Evolutionary conservation across 2,113 vertebrate genomes (phyloP).

Genomic region (Eulacestoma nigropectus): DNA sequence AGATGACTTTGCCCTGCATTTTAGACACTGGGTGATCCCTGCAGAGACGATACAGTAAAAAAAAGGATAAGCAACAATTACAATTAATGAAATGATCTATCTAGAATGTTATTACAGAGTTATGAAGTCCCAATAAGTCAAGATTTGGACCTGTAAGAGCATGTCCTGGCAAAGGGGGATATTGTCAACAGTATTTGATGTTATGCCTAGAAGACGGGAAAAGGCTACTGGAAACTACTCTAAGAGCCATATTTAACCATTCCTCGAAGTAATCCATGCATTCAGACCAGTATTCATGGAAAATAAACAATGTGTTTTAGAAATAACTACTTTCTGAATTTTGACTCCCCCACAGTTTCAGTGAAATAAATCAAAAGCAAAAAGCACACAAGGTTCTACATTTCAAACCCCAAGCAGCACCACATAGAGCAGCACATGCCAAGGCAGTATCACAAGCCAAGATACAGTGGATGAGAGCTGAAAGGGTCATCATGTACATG

Average conservation of each 20-base stretch:
- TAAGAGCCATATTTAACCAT: neutral
- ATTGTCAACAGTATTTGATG: neutral
- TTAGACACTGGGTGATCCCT: neutral
- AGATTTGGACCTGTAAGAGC: neutral
- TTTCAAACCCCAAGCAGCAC: neutral
- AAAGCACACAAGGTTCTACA: neutral
- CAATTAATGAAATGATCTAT: neutral
- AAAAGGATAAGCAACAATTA: neutral
- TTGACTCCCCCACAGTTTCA: neutral
- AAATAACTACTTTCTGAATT: neutral
- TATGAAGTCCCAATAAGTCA: neutral
- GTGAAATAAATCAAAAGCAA: neutral
- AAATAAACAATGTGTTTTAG: neutral
- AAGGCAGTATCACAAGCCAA: neutral
- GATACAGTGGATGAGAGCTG: neutral
- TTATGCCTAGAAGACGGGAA: neutral
- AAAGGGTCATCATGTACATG: neutral
- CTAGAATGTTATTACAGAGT: neutral
- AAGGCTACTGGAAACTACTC: neutral
- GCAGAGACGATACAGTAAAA: neutral
- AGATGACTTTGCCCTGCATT: neutral
- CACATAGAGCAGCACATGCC: neutral
- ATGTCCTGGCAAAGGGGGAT: neutral
- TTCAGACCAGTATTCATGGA: neutral
- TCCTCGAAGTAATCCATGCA: neutral